Evolutionary conservation across 2,113 vertebrate genomes (phyloP).

Genomic region (Tricholaema leucomelas): DNA sequence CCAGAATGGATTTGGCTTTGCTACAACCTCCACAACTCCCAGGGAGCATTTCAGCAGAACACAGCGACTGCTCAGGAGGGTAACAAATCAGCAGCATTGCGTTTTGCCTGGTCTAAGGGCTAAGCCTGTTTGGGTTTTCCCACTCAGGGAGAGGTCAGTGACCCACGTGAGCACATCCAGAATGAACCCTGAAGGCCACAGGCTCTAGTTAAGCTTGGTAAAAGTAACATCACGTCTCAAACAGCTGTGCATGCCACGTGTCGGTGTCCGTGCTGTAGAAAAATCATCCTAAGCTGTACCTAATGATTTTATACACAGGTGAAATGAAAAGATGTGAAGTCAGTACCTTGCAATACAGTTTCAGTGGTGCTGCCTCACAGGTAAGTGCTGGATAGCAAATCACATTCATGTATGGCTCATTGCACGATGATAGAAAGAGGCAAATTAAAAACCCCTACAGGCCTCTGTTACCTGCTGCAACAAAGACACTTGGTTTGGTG

Average conservation of each 20-base stretch:
- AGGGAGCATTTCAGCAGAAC: not conserved
- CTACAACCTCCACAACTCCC: not conserved
- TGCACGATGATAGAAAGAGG: slow-evolving; percentile 19
- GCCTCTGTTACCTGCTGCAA: slow-evolving; percentile 24
- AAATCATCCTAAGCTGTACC: not conserved
- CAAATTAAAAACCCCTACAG: slow-evolving; percentile 10
- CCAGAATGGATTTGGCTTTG: not conserved
- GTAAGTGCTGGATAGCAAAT: slow-evolving; percentile 33
- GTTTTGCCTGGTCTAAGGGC: not conserved
- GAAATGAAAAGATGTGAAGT: not conserved
- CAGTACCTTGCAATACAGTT: slow-evolving; percentile 21
- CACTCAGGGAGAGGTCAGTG: not conserved
- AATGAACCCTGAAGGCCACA: slow-evolving; percentile 33
- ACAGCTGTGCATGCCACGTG: slow-evolving; percentile 35
- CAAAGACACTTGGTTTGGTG: not conserved
- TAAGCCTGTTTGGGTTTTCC: not conserved
- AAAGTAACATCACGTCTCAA: not conserved
- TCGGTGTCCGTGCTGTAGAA: not conserved
- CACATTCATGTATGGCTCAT: slow-evolving; percentile 4
- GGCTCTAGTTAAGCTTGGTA: slow-evolving; percentile 23
- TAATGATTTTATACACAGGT: slow-evolving; percentile 34
- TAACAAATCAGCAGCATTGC: not conserved
- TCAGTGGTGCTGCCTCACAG: slow-evolving; percentile 9
- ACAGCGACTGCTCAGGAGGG: not conserved
- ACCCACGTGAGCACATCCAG: not conserved